A percentile compares a stretch with the other conserved stretches of the same genome.
Evolutionary conservation across 2,888 invertebrate genomes (phyloP).

Genomic region (Sarcophaga carnaria): DNA sequence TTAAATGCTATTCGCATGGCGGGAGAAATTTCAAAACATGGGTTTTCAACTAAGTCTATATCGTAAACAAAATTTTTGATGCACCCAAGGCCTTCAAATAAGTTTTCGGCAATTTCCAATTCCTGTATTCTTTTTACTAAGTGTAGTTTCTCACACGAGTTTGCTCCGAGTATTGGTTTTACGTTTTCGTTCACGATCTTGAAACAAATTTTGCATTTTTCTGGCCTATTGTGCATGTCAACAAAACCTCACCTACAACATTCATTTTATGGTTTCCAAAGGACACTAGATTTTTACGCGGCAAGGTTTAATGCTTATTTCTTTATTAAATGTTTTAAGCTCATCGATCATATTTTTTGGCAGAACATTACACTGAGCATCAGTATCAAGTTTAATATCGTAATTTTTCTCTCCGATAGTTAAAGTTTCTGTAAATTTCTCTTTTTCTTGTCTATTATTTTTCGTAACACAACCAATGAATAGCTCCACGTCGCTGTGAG

Average conservation of each 20-base stretch:
- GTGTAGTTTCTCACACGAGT: slow-evolving; percentile 6
- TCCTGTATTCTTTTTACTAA: slow-evolving; percentile 6
- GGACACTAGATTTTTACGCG: slow-evolving; percentile 14
- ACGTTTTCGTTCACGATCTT: slow-evolving; percentile 32
- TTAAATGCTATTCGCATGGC: slow-evolving; percentile 64
- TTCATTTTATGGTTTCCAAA: not conserved
- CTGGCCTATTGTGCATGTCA: not conserved
- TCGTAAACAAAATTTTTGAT: slow-evolving; percentile 55
- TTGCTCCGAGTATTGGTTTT: slow-evolving; percentile 4
- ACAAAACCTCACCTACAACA: slow-evolving; percentile 6
- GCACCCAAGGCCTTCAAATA: slow-evolving; percentile 32
- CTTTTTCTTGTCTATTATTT: not conserved
- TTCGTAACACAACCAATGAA: slow-evolving; percentile 10
- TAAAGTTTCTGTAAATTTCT: slow-evolving; percentile 1
- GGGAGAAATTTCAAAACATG: slow-evolving; percentile 54
- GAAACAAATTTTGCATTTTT: not conserved
- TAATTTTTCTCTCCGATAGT: not conserved
- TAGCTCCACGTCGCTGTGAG: not conserved
- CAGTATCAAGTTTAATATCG: slow-evolving; percentile 24
- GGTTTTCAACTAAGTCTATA: slow-evolving; percentile 60
- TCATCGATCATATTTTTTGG: slow-evolving; percentile 4
- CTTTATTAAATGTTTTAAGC: not conserved
- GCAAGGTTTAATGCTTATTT: not conserved
- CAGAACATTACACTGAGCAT: slow-evolving; percentile 4
- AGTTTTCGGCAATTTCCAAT: not conserved